These are phyloP conservation scores for Cephus nigrinus DNA, from an alignment of 2,888 invertebrate species.

Conservation along the genomic window DNA sequence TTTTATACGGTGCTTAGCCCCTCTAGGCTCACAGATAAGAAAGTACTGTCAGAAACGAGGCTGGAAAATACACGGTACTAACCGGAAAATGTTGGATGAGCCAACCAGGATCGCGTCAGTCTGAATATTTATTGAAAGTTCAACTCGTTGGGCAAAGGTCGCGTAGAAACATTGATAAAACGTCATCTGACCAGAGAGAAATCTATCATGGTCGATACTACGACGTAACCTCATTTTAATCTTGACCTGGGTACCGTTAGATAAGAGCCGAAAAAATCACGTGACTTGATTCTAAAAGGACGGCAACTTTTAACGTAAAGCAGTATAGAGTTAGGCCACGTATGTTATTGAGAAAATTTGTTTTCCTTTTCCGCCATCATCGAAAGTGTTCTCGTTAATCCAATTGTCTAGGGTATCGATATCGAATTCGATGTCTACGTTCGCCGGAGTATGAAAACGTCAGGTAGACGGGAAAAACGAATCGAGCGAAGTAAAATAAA, in stretches of 20 bases:
- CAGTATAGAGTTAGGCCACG: background rate
- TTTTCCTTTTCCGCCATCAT: background rate
- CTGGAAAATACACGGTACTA: background rate
- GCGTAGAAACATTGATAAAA: background rate
- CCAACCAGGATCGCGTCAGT: background rate
- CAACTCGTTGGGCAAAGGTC: background rate
- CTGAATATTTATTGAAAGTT: background rate
- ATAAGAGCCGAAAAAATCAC: background rate
- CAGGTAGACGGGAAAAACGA: conserved; percentile 27
- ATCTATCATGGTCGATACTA: background rate
- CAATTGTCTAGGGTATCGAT: background rate
- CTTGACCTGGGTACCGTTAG: background rate
- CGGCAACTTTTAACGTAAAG: background rate
- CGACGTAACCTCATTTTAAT: background rate
- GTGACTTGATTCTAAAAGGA: background rate
- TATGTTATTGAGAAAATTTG: background rate
- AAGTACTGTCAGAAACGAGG: conserved; percentile 3
- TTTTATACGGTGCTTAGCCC: conserved; percentile 22
- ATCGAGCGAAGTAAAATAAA: conserved; percentile 11
- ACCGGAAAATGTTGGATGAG: background rate
- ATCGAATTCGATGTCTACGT: background rate
- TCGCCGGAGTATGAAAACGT: background rate
- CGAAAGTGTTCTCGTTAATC: background rate
- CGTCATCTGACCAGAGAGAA: background rate
- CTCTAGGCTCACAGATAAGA: conserved; percentile 18